Conservation (phyloP, 2,797 vertebrate species). For the Pseudomugil tenellus region DNA sequence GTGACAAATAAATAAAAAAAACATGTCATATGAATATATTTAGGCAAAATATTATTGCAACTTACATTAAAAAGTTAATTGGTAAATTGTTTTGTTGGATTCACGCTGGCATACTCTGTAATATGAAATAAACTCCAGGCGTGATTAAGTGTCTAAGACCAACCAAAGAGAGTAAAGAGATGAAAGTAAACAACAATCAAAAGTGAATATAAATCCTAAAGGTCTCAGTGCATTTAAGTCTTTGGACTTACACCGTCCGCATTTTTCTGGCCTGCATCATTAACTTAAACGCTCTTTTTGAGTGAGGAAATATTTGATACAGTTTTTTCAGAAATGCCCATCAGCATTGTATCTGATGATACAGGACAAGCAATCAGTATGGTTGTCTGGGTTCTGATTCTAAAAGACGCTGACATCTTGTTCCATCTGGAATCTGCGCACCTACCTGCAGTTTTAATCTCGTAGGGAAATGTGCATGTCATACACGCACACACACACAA, state of each 20-base stretch:
- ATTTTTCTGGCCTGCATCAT: background rate
- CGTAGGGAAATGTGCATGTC: conserved; percentile 33
- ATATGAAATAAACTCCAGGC: background rate
- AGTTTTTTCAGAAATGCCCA: background rate
- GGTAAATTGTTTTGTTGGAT: background rate
- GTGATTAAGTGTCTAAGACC: background rate
- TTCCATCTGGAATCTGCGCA: conserved; percentile 25
- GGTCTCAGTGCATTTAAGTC: background rate
- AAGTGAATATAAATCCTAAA: background rate
- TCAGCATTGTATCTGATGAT: background rate
- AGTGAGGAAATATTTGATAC: background rate
- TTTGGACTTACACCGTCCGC: background rate
- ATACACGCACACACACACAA: background rate
- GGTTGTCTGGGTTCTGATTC: background rate
- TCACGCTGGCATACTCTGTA: background rate
- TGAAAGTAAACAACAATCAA: background rate
- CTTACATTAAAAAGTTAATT: background rate
- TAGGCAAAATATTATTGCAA: background rate
- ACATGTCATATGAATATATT: too few relatives aligned
- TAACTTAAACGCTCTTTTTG: background rate
- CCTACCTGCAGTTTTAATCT: conserved; percentile 25
- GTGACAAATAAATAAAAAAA: background rate
- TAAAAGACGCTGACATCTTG: conserved; percentile 20
- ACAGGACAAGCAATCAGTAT: background rate
- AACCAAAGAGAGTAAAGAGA: background rate